phyloP scores from a whole-genome alignment of 2,888 invertebrate genomes.

The Anaspis maculata region DNA sequence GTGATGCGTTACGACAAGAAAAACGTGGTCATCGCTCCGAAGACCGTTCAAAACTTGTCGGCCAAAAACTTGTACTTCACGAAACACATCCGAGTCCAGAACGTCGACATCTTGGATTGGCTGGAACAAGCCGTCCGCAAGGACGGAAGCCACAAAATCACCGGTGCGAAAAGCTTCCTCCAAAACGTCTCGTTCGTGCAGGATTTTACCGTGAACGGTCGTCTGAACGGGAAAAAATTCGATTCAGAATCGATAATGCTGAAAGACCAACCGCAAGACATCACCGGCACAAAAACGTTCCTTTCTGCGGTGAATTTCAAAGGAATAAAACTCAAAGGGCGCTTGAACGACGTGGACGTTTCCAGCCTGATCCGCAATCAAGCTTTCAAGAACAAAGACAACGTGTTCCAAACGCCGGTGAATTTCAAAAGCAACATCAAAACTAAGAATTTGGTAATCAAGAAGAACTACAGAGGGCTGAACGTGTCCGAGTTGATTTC shows the following conservation, averaged over 20 bases:
- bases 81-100: conserved; percentile 35
- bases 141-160: conserved; percentile 37
- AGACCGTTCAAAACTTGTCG: conserved; percentile 36
- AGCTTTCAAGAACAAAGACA: conserved; percentile 26
- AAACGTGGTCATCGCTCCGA: conserved; percentile 43
- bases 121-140: conserved; percentile 40
- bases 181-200: conserved; percentile 38
- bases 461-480: conserved; percentile 30
- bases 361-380: conserved; percentile 30
- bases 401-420: conserved; percentile 25
- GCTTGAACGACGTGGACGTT: conserved; percentile 31
- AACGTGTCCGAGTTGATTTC: conserved; percentile 31
- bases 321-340: conserved; percentile 29
- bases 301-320: conserved; percentile 21
- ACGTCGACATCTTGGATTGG: conserved; percentile 44
- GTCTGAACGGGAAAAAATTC: conserved; percentile 33
- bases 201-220: conserved; percentile 32
- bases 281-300: conserved; percentile 27
- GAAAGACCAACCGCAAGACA: conserved; percentile 36
- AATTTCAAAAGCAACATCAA: conserved; percentile 29
- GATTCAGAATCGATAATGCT: conserved; percentile 34
- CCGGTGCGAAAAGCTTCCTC: conserved; percentile 44
- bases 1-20: conserved; percentile 41
- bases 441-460: conserved; percentile 30
- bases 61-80: conserved; percentile 37